Conservation (phyloP, 2,888 invertebrate species). For the Pristionchus fissidentatus region DNA sequence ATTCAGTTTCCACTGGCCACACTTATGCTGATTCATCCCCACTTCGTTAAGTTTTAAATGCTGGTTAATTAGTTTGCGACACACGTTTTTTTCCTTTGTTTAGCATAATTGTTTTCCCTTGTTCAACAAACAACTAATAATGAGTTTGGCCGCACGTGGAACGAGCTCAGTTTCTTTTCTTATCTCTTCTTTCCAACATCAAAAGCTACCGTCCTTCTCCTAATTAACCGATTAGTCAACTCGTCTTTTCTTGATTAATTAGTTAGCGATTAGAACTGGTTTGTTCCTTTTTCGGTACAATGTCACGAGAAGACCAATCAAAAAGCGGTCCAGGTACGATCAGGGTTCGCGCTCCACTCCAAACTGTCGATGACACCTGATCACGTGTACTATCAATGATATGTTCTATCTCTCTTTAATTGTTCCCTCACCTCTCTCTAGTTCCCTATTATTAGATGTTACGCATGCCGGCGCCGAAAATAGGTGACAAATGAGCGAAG, state of each 20-base stretch:
- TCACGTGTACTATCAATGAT: not conserved
- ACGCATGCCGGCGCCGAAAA: not conserved
- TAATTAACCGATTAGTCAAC: slow-evolving; percentile 39
- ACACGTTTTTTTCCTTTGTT: not conserved
- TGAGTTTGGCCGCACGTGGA: too few species aligned
- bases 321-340: not conserved
- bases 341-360: not conserved
- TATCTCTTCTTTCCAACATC: not conserved
- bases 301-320: not conserved
- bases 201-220: slow-evolving; percentile 33
- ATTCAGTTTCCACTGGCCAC: too few species aligned
- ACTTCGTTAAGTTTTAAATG: too few species aligned
- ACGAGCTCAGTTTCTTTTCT: not conserved
- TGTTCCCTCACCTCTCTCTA: not conserved
- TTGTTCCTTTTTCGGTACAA: not conserved
- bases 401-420: not conserved
- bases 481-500: not conserved
- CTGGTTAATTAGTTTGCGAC: too few species aligned
- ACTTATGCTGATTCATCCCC: too few species aligned
- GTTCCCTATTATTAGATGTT: not conserved
- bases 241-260: slow-evolving; percentile 35
- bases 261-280: slow-evolving; percentile 21
- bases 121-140: too few species aligned
- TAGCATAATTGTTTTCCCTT: not conserved
- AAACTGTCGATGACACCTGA: not conserved